phyloP scores from a whole-genome alignment of 2,888 invertebrate species.

The Drosophila pseudotakahashii region DNA sequence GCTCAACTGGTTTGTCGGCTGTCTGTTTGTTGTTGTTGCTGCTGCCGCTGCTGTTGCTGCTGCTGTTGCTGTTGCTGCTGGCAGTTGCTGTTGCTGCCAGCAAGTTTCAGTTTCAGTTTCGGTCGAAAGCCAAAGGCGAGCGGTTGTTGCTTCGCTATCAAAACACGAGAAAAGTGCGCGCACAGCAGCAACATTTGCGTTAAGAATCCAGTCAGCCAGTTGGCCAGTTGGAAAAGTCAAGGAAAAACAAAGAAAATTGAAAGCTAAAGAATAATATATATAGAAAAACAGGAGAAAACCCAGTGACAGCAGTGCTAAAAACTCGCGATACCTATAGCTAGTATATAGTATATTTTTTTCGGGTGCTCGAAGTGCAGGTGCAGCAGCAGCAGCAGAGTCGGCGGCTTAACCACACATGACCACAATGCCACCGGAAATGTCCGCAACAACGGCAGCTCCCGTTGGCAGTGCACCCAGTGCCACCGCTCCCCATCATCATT shows the following conservation, averaged over 20 bases:
- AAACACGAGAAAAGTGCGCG: constrained; percentile 15
- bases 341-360: constrained; percentile 16
- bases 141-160: constrained; percentile 71
- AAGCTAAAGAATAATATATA: neutral
- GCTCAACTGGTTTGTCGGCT: constrained; percentile 56
- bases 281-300: neutral
- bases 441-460: constrained; percentile 75
- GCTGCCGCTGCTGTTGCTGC: neutral
- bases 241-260: neutral
- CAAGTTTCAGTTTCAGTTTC: constrained; percentile 80
- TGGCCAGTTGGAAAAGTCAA: neutral
- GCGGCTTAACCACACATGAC: constrained; percentile 69
- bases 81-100: constrained; percentile 28
- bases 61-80: constrained; percentile 9
- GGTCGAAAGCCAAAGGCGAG: constrained; percentile 79
- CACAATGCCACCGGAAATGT: constrained; percentile 83
- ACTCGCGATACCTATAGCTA: constrained; percentile 1
- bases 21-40: neutral
- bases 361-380: constrained; percentile 18
- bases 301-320: neutral
- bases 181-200: constrained; percentile 15
- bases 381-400: neutral
- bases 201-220: neutral
- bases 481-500: constrained; percentile 8
- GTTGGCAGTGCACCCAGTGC: constrained; percentile 60